Conservation (phyloP, 1,140 invertebrate species). For the Pentalonia nigronervosa region DNA sequence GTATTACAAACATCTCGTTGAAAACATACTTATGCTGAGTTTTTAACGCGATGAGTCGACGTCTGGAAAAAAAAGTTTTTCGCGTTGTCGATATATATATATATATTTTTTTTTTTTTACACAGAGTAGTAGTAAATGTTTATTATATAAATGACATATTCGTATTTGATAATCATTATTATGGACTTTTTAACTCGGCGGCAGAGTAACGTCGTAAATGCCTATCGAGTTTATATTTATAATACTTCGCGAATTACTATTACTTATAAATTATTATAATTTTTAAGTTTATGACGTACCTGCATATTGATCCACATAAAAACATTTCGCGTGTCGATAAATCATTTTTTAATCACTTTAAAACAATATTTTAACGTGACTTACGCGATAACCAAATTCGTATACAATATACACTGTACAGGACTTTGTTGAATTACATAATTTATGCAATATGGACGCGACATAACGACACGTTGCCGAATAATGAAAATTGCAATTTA, state of each 20-base stretch:
- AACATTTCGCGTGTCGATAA: neutral
- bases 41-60: neutral
- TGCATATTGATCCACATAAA: neutral
- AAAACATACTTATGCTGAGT: neutral
- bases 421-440: slow-evolving; percentile 8
- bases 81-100: neutral
- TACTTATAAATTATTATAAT: neutral
- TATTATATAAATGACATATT: neutral
- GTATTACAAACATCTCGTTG: neutral
- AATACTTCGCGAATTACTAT: neutral
- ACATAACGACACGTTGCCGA: neutral
- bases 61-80: neutral
- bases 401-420: neutral
- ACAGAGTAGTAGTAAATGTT: neutral
- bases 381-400: neutral
- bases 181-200: neutral
- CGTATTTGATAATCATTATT: neutral
- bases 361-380: neutral
- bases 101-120: too few relatives aligned
- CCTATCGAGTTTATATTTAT: neutral
- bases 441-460: neutral
- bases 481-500: slow-evolving; percentile 4
- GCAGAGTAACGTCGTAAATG: neutral
- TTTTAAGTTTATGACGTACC: neutral
- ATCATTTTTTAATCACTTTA: neutral